These are phyloP conservation scores for Euwallacea fornicatus DNA, from an alignment of 1,140 invertebrate genomes.

Conservation along the genomic window DNA sequence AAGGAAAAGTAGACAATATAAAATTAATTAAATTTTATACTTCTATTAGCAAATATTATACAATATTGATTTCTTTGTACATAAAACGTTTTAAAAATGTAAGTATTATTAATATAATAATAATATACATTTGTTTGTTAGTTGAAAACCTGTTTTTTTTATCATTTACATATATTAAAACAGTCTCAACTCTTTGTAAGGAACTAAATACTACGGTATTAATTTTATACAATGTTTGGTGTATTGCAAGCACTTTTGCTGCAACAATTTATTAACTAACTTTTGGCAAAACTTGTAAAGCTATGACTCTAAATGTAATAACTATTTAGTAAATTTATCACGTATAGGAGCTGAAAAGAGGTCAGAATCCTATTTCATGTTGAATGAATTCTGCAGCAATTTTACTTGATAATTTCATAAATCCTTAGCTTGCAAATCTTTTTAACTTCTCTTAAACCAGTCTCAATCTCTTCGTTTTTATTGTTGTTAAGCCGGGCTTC, in stretches of 20 bases:
- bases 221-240: too few species aligned
- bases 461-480: slow-evolving; percentile 59
- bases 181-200: slow-evolving; percentile 6
- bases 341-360: neutral
- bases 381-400: neutral
- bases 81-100: too few species aligned
- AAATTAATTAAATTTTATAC: too few species aligned
- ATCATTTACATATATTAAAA: slow-evolving; percentile 17
- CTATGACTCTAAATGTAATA: too few species aligned
- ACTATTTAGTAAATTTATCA: neutral
- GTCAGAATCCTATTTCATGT: neutral
- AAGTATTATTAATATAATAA: slow-evolving; percentile 20
- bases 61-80: too few species aligned
- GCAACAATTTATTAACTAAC: too few species aligned
- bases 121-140: slow-evolving; percentile 24
- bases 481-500: slow-evolving; percentile 60
- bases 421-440: slow-evolving; percentile 67
- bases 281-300: too few species aligned
- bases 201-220: too few species aligned
- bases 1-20: slow-evolving; percentile 33
- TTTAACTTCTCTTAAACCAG: slow-evolving; percentile 68
- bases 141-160: slow-evolving; percentile 12
- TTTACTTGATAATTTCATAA: slow-evolving; percentile 56
- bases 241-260: too few species aligned
- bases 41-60: too few species aligned